phyloP scores from a whole-genome alignment of 2,888 invertebrate genomes.

The Drosophila meridionalis region DNA sequence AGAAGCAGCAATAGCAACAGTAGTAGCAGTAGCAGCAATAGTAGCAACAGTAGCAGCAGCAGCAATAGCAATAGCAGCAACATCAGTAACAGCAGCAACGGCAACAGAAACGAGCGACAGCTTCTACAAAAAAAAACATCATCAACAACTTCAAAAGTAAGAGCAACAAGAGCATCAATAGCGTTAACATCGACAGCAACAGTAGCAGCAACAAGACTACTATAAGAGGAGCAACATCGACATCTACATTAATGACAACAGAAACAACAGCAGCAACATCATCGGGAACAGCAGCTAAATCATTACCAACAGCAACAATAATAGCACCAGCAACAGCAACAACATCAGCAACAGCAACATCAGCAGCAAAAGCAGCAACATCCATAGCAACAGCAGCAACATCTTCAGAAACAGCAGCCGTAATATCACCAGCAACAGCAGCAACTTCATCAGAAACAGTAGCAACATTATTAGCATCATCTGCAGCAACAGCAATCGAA shows the following conservation, averaged over 20 bases:
- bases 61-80: not conserved
- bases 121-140: not conserved
- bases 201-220: constrained; percentile 4
- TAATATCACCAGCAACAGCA: not conserved
- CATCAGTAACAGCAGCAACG: not conserved
- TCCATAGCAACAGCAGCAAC: not conserved
- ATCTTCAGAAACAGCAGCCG: not conserved
- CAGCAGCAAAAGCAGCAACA: not conserved
- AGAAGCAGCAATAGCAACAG: not conserved
- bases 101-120: too few species aligned
- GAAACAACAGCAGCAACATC: not conserved
- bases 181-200: not conserved
- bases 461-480: not conserved
- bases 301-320: not conserved
- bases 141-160: not conserved
- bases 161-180: not conserved
- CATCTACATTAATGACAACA: not conserved
- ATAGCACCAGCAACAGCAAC: not conserved
- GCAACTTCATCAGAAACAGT: not conserved
- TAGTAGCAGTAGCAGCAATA: not conserved
- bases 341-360: not conserved
- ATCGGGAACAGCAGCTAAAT: not conserved
- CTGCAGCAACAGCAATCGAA: not conserved
- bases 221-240: too few species aligned
- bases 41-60: not conserved